These are phyloP conservation scores for Centruroides vittatus DNA, from an alignment of 1,140 invertebrate species.

Conservation along the genomic window DNA sequence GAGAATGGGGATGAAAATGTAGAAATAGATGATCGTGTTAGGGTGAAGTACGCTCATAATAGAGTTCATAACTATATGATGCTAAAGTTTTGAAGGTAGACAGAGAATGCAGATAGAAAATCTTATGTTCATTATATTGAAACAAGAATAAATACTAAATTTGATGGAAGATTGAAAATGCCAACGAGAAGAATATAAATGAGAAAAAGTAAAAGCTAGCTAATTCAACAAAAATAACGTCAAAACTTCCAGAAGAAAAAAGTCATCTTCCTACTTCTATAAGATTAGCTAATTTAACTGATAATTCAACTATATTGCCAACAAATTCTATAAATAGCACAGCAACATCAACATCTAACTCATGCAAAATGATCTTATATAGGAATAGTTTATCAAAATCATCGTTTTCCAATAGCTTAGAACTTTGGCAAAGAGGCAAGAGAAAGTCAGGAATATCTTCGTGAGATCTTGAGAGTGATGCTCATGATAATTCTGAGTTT, in stretches of 20 bases:
- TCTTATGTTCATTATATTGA: constrained; percentile 78
- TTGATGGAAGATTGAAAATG: constrained; percentile 91
- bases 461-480: constrained; percentile 11
- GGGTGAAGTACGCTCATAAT: constrained; percentile 77
- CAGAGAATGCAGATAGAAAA: constrained; percentile 43
- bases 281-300: background rate
- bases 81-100: constrained; percentile 60
- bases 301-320: background rate
- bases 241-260: background rate
- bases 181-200: constrained; percentile 31
- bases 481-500: background rate
- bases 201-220: too few species aligned
- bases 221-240: too few species aligned
- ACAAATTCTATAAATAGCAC: constrained; percentile 8
- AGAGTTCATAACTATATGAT: constrained; percentile 75
- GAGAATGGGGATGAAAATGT: constrained; percentile 25
- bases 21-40: constrained; percentile 68
- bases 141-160: constrained; percentile 78
- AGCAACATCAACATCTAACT: background rate
- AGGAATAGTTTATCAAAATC: constrained; percentile 6
- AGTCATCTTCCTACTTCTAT: constrained; percentile 1
- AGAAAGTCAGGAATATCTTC: constrained; percentile 2
- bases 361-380: constrained; percentile 14
- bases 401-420: constrained; percentile 9
- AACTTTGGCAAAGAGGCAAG: constrained; percentile 1